A percentile compares a stretch with the other conserved stretches of the same genome.
Evolutionary conservation across 2,797 vertebrate species (phyloP).

Genomic region (Myripristis jacobus): DNA sequence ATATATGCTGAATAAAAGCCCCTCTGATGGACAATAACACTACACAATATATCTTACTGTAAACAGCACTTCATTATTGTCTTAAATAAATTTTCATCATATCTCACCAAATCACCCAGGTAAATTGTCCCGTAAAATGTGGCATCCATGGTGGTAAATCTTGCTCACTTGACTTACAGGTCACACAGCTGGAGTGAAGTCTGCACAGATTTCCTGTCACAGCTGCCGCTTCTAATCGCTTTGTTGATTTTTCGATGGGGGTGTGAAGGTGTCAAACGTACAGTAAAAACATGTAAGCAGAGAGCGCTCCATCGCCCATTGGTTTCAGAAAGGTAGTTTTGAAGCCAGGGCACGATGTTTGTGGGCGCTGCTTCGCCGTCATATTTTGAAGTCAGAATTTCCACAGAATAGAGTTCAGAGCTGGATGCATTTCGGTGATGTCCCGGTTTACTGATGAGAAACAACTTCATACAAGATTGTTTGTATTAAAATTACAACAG

Average conservation of each 20-base stretch:
- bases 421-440: background rate
- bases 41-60: background rate
- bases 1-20: too few relatives aligned
- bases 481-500: background rate
- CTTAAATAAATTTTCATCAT: background rate
- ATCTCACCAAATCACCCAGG: conserved; percentile 51
- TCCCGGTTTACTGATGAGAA: too few relatives aligned
- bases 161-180: background rate
- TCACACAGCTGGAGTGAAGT: background rate
- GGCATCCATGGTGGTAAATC: conserved; percentile 28
- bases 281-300: too few relatives aligned
- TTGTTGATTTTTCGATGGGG: background rate
- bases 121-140: accelerated
- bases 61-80: background rate
- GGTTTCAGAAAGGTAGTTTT: too few relatives aligned
- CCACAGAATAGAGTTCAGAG: too few relatives aligned
- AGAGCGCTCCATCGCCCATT: too few relatives aligned
- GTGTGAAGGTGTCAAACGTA: background rate
- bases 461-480: background rate
- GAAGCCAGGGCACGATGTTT: too few relatives aligned
- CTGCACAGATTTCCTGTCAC: conserved; percentile 42
- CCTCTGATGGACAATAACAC: too few relatives aligned
- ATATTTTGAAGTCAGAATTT: too few relatives aligned
- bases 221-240: conserved; percentile 5
- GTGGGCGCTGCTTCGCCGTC: too few relatives aligned